Evolutionary conservation across 2,113 vertebrate genomes (phyloP).

Genomic region (Leptosomus discolor): DNA sequence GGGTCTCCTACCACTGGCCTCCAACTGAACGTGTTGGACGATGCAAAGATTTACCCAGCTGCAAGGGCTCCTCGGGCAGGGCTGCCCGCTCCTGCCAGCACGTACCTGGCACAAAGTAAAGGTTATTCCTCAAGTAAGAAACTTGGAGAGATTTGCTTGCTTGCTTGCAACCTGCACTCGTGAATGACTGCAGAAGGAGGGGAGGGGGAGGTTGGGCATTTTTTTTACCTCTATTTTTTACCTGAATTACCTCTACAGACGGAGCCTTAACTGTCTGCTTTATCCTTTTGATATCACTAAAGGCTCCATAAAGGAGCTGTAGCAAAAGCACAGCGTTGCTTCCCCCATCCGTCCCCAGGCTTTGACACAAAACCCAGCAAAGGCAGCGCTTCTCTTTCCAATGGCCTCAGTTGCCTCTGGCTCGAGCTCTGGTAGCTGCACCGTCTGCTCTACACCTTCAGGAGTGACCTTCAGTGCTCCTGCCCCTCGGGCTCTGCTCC

Average conservation of each 20-base stretch:
- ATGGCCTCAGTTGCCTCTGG: not conserved
- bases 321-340: not conserved
- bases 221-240: too few species aligned
- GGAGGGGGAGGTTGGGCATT: rapidly evolving
- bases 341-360: rapidly evolving
- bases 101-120: not conserved
- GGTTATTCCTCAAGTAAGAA: not conserved
- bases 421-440: not conserved
- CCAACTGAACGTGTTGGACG: rapidly evolving
- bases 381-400: rapidly evolving
- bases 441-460: not conserved
- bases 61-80: not conserved
- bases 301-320: not conserved
- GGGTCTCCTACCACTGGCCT: not conserved
- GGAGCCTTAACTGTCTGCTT: not conserved
- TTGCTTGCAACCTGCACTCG: not conserved
- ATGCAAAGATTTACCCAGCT: not conserved
- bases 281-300: not conserved
- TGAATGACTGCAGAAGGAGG: not conserved
- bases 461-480: slow-evolving; percentile 44
- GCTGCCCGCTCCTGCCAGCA: not conserved
- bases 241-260: not conserved
- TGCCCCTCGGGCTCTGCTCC: not conserved
- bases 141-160: not conserved
- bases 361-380: rapidly evolving